Evolutionary conservation across 1,140 invertebrate genomes (phyloP).

Genomic region (Caerostris darwini): DNA sequence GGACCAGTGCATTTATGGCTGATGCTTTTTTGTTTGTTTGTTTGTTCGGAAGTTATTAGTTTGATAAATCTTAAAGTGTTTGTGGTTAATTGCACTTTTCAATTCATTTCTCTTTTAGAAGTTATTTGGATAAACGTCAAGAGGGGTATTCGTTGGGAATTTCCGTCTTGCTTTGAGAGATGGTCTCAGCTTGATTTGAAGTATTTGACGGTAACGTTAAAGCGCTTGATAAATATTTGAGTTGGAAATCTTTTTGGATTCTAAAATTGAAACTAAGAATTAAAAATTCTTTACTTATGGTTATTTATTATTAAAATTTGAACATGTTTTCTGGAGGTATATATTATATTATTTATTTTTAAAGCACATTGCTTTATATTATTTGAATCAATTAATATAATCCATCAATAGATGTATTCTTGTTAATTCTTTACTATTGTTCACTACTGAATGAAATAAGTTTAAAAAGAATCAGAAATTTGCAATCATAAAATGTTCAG

Average conservation of each 20-base stretch:
- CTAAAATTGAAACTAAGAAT: background rate
- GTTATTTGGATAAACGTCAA: background rate
- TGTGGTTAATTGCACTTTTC: conserved; percentile 39
- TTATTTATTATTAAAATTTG: background rate
- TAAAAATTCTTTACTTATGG: no score
- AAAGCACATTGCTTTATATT: no score
- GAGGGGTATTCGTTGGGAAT: background rate
- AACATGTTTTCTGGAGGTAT: background rate
- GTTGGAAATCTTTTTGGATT: background rate
- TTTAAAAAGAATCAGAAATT: no score
- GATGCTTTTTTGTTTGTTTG: background rate
- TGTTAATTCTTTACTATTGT: no score
- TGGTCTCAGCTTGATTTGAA: background rate
- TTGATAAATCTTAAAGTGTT: conserved; percentile 32
- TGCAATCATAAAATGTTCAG: no score
- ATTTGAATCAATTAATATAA: no score
- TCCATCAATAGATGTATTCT: no score
- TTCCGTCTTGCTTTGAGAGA: no score
- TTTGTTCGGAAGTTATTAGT: background rate
- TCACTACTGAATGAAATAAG: no score
- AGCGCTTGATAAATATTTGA: no score
- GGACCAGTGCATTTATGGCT: background rate
- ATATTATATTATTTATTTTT: background rate
- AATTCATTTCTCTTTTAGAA: background rate
- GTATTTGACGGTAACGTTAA: no score